phyloP scores from a whole-genome alignment of 2,113 vertebrate species.

The Sturnira hondurensis region DNA sequence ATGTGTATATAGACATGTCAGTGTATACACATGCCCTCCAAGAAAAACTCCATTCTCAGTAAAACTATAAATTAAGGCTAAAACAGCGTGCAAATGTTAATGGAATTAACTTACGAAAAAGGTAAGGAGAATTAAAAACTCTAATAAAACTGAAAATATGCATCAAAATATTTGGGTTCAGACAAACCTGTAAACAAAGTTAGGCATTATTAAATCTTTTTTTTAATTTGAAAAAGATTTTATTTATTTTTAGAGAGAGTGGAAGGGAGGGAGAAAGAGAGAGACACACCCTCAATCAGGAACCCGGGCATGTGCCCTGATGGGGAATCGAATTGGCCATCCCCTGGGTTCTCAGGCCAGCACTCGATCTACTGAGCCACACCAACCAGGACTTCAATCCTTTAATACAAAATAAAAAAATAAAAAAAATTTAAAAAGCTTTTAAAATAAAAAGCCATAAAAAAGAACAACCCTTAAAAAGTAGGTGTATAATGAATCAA shows the following conservation, averaged over 20 bases:
- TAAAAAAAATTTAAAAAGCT: neutral
- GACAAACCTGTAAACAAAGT: neutral
- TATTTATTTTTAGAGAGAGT: no score
- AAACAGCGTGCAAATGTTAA: neutral
- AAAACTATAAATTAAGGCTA: neutral
- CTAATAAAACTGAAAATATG: neutral
- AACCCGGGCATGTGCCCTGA: no score
- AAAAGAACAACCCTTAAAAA: neutral
- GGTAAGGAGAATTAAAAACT: constrained; percentile 3
- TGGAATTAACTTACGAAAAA: neutral
- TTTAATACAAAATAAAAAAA: neutral
- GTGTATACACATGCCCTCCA: neutral
- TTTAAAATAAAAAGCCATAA: neutral
- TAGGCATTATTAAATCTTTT: neutral
- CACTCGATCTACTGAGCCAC: no score
- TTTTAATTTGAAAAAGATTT: no score
- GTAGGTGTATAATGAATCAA: neutral
- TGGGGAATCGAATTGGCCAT: no score
- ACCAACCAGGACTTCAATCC: neutral
- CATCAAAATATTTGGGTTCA: constrained; percentile 12
- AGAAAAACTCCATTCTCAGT: neutral
- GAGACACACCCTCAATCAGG: no score
- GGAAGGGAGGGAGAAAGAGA: no score
- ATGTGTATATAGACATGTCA: neutral
- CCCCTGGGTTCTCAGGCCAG: no score